Percentiles rank a stretch among this genome's conserved stretches.
phyloP scores from a whole-genome alignment of 1,140 invertebrate genomes.

The Euura saliciscinereae region DNA sequence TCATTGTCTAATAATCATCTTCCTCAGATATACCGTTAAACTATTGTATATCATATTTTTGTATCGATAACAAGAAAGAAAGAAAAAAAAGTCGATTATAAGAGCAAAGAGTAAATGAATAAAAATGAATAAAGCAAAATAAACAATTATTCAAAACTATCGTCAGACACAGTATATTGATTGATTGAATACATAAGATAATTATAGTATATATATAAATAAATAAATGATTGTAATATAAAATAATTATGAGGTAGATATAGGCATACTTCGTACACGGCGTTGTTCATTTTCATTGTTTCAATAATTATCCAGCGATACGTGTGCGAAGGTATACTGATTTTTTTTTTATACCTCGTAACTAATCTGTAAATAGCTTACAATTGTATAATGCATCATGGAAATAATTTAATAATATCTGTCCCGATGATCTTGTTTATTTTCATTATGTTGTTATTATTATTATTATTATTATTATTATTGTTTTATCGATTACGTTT shows the following conservation, averaged over 20 bases:
- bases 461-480: background rate
- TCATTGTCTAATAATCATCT: no score
- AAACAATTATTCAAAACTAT: background rate
- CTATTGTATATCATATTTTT: no score
- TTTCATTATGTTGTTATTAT: background rate
- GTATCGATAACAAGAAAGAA: no score
- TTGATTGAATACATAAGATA: background rate
- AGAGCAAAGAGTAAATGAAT: background rate
- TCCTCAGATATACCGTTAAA: no score
- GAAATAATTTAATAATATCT: background rate
- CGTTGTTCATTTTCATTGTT: no score
- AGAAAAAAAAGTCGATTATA: background rate
- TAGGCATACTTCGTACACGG: no score
- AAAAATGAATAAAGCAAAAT: background rate
- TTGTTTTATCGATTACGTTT: no score
- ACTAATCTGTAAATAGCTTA: background rate
- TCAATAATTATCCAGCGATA: no score
- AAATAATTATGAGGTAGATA: background rate
- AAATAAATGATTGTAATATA: constrained; percentile 7
- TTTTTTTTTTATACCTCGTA: background rate
- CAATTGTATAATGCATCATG: background rate
- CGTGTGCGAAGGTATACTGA: no score
- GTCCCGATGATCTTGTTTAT: no score
- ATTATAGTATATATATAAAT: constrained; percentile 5
- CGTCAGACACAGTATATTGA: background rate